These are phyloP conservation scores for Carcina quercana DNA, from an alignment of 2,888 invertebrate genomes.

Conservation along the genomic window DNA sequence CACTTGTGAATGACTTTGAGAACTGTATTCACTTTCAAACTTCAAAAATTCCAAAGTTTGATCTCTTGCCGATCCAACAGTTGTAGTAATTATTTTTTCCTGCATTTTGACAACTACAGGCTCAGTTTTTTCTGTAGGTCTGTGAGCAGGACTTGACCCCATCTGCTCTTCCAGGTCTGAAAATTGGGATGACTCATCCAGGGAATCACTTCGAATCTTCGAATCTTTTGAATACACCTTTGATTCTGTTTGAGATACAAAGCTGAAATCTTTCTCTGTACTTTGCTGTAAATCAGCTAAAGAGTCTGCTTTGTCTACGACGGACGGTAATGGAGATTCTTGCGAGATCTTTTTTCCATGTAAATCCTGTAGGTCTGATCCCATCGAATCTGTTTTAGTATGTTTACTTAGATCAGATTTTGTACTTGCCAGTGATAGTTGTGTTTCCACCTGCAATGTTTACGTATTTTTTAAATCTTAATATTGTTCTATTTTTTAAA, in stretches of 20 bases:
- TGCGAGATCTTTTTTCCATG: constrained; percentile 47
- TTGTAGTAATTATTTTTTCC: constrained; percentile 22
- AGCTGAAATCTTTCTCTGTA: constrained; percentile 64
- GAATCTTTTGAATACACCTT: constrained; percentile 64
- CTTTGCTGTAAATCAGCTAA: constrained; percentile 63
- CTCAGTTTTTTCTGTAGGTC: no score
- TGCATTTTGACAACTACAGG: constrained; percentile 28
- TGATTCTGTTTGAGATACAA: constrained; percentile 66
- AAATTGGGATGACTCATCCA: constrained; percentile 67
- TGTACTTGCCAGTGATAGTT: constrained; percentile 48
- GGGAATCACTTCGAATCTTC: constrained; percentile 64
- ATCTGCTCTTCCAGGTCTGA: constrained; percentile 68
- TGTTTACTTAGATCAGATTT: constrained; percentile 58
- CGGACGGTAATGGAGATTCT: constrained; percentile 53
- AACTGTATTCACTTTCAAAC: constrained; percentile 53
- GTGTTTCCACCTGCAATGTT: constrained; percentile 48
- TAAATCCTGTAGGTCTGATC: constrained; percentile 53
- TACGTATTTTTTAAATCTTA: no score
- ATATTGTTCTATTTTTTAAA: no score
- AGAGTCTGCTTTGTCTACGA: constrained; percentile 61
- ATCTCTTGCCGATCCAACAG: constrained; percentile 29
- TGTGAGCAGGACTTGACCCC: constrained; percentile 56
- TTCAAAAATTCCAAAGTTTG: constrained; percentile 53
- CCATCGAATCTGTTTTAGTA: constrained; percentile 61
- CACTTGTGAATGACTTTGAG: constrained; percentile 33